Percentiles rank a stretch among this genome's conserved stretches.
phyloP scores from a whole-genome alignment of 2,113 vertebrate genomes.

The Agelaius tricolor region DNA sequence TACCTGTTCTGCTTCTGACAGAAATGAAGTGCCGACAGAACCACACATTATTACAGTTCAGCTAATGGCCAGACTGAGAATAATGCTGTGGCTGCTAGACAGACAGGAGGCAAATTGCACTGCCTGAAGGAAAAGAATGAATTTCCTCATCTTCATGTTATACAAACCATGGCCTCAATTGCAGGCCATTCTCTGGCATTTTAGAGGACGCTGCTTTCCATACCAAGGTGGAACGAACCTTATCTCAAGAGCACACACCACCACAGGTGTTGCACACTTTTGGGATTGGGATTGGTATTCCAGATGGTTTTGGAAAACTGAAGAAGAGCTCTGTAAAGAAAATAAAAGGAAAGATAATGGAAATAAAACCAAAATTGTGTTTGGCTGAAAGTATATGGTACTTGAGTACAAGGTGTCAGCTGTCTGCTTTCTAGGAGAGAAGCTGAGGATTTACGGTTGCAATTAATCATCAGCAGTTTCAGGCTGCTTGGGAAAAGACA shows the following conservation, averaged over 20 bases:
- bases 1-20: not conserved
- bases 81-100: not conserved
- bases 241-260: not conserved
- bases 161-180: not conserved
- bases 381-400: not conserved
- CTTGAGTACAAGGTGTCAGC: not conserved
- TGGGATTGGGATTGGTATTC: not conserved
- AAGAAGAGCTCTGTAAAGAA: not conserved
- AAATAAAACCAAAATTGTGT: not conserved
- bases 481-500: not conserved
- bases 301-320: not conserved
- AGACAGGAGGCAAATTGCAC: conserved; percentile 24
- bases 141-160: not conserved
- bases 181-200: not conserved
- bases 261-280: not conserved
- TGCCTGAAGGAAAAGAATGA: conserved; percentile 3
- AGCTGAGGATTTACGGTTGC: not conserved
- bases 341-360: not conserved
- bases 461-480: not conserved
- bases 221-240: not conserved
- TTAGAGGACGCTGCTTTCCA: not conserved
- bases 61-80: not conserved
- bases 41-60: not conserved
- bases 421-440: not conserved
- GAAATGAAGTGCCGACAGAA: not conserved